Percentiles rank a stretch among this genome's conserved stretches.
Evolutionary conservation across 2,888 invertebrate species (phyloP).

Genomic region (Ischnus inquisitorius): DNA sequence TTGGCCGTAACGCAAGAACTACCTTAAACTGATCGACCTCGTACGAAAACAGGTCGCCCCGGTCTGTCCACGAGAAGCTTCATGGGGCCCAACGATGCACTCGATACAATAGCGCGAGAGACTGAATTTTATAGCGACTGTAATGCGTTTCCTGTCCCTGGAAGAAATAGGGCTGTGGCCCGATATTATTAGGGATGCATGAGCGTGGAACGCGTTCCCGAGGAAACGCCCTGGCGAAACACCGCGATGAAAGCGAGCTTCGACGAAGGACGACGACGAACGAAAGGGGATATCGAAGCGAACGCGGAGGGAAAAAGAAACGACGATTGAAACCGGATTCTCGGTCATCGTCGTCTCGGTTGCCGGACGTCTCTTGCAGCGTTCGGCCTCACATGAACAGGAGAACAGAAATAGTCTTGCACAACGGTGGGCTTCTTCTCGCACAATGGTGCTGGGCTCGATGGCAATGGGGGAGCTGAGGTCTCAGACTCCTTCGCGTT

Average conservation of each 20-base stretch:
- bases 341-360: constrained; percentile 56
- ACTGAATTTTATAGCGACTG: not conserved
- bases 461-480: not conserved
- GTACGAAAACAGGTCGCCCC: too few species aligned
- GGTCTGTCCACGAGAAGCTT: too few species aligned
- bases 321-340: constrained; percentile 62
- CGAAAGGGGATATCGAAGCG: constrained; percentile 28
- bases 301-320: constrained; percentile 65
- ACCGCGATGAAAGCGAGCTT: constrained; percentile 5
- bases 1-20: too few species aligned
- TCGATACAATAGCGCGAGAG: too few species aligned
- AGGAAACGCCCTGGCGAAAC: not conserved
- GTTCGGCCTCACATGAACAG: constrained; percentile 80
- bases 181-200: constrained; percentile 51
- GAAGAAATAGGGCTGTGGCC: constrained; percentile 60
- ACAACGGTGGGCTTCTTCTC: constrained; percentile 2
- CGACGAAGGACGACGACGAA: constrained; percentile 15
- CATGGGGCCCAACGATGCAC: too few species aligned
- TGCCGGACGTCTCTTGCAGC: constrained; percentile 73
- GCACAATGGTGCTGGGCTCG: not conserved
- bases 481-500: not conserved
- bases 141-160: constrained; percentile 10
- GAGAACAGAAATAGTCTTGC: constrained; percentile 71
- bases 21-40: too few species aligned
- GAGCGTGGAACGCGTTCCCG: constrained; percentile 17